Conservation (phyloP, 2,888 invertebrate genomes). For the Magallana nippona region DNA sequence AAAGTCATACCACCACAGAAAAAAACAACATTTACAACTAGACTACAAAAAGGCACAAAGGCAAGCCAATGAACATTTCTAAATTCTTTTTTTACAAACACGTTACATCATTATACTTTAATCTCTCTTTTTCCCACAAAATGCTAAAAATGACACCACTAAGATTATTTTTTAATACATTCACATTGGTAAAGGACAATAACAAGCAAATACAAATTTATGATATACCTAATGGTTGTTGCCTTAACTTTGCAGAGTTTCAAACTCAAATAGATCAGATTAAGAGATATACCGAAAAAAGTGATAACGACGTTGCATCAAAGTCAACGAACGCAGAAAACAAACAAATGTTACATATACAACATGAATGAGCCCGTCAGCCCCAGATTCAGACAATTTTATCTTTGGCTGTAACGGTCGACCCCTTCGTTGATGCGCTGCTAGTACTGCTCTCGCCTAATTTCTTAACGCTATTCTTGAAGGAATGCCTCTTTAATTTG, state of each 20-base stretch:
- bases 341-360: background rate
- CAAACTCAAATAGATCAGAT: too few relatives aligned
- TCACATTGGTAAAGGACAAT: too few relatives aligned
- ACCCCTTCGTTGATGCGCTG: background rate
- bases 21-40: background rate
- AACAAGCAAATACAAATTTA: too few relatives aligned
- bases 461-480: background rate
- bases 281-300: too few relatives aligned
- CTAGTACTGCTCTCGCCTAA: background rate
- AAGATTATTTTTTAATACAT: too few relatives aligned
- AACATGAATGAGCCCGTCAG: background rate
- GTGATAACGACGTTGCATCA: too few relatives aligned
- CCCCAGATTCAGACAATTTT: constrained; percentile 2
- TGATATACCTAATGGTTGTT: too few relatives aligned
- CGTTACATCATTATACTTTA: background rate
- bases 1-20: background rate
- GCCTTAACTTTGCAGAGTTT: too few relatives aligned
- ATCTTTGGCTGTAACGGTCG: background rate
- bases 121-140: too few relatives aligned
- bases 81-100: background rate
- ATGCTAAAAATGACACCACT: too few relatives aligned
- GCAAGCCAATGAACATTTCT: background rate
- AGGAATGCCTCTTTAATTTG: background rate
- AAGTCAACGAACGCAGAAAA: background rate
- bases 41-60: background rate